Conservation (phyloP, 2,113 vertebrate genomes). For the Hymenochirus boettgeri region DNA sequence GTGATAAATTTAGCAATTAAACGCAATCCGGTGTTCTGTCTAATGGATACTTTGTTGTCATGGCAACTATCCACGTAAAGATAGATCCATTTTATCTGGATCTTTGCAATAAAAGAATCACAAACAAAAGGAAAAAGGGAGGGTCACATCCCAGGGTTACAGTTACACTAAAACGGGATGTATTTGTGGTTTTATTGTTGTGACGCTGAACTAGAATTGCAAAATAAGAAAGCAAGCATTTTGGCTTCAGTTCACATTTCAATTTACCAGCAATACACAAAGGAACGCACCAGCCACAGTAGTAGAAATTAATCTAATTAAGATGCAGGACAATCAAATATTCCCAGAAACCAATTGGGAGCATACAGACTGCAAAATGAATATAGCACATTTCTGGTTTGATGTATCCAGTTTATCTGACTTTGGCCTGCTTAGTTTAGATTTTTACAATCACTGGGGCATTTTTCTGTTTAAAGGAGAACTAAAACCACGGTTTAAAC, state of each 20-base stretch:
- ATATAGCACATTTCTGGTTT: not conserved
- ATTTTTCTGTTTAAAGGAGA: too few species aligned
- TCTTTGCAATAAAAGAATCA: conserved; percentile 16
- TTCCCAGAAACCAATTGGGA: too few species aligned
- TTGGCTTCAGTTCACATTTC: not conserved
- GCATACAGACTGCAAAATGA: not conserved
- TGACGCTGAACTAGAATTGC: not conserved
- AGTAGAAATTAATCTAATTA: conserved; percentile 1
- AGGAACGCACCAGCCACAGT: not conserved
- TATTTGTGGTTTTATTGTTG: conserved; percentile 3
- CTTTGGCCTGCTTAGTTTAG: too few species aligned
- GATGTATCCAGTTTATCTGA: not conserved
- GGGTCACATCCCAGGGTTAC: conserved; percentile 18
- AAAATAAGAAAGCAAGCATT: not conserved
- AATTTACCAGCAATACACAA: not conserved
- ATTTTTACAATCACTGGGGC: too few species aligned
- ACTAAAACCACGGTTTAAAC: too few species aligned
- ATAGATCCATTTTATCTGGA: conserved; percentile 12
- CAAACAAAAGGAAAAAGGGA: conserved; percentile 9
- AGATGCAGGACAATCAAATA: not conserved
- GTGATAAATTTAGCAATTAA: conserved; percentile 42
- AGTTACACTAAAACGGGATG: not conserved
- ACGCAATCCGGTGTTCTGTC: conserved; percentile 25
- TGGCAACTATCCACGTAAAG: conserved; percentile 31
- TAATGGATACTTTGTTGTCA: conserved; percentile 42